These are phyloP conservation scores for Spialia ferax DNA, from an alignment of 2,888 invertebrate genomes.

Conservation along the genomic window DNA sequence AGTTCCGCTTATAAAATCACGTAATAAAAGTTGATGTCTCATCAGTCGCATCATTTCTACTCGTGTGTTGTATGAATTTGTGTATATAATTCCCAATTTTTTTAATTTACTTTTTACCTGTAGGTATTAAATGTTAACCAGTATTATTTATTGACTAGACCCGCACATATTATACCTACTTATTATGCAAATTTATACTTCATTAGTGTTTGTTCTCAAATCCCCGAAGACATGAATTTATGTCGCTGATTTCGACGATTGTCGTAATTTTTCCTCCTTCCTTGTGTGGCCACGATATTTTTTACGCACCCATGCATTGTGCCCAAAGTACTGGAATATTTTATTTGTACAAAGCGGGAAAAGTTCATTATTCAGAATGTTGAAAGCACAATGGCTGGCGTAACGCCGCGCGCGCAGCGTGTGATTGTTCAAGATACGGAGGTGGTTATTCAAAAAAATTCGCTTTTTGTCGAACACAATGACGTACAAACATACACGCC, in stretches of 20 bases:
- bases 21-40: too few species aligned
- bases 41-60: too few species aligned
- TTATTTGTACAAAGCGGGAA: conserved; percentile 75
- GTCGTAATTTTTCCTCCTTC: conserved; percentile 11
- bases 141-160: background rate
- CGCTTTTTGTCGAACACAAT: conserved; percentile 71
- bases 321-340: conserved; percentile 76
- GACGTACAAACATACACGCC: conserved; percentile 71
- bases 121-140: too few species aligned
- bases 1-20: too few species aligned
- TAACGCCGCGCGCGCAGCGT: conserved; percentile 80
- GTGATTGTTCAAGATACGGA: conserved; percentile 80
- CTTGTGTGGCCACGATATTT: conserved; percentile 59
- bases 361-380: conserved; percentile 78
- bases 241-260: conserved; percentile 10
- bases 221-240: conserved; percentile 5
- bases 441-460: conserved; percentile 76
- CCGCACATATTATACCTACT: background rate
- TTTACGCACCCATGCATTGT: conserved; percentile 64
- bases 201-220: conserved; percentile 1
- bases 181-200: conserved; percentile 8
- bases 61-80: too few species aligned
- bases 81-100: too few species aligned
- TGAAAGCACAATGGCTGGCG: conserved; percentile 74
- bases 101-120: too few species aligned